Percentiles rank a stretch among this genome's conserved stretches.
phyloP scores from a whole-genome alignment of 2,113 vertebrate genomes.

The Stictonetta naevosa region DNA sequence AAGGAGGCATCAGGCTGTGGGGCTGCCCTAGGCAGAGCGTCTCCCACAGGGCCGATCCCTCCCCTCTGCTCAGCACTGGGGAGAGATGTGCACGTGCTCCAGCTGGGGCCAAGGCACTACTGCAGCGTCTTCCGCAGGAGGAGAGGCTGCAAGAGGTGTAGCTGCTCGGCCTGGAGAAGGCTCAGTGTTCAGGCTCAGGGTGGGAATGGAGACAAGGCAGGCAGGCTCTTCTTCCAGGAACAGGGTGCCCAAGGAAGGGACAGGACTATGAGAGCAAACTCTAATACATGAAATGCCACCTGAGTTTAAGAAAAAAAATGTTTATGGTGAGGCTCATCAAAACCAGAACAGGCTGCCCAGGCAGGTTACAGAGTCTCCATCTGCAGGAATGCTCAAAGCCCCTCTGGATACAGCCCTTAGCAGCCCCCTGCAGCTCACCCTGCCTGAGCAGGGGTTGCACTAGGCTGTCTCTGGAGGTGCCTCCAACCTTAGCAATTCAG shows the following conservation, averaged over 20 bases:
- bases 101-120: not conserved
- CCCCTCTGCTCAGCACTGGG: not conserved
- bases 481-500: fast-evolving
- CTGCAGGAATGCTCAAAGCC: not conserved
- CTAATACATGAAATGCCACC: fast-evolving
- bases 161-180: not conserved
- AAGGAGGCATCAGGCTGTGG: not conserved
- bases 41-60: not conserved
- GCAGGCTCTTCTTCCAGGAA: not conserved
- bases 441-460: not conserved
- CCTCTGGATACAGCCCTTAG: not conserved
- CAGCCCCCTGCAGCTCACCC: not conserved
- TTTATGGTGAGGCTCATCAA: not conserved
- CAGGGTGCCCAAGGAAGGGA: fast-evolving
- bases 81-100: fast-evolving
- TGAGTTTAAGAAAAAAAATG: not conserved
- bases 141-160: not conserved
- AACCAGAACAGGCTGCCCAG: not conserved
- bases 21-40: not conserved
- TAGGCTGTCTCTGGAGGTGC: not conserved
- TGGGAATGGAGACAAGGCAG: not conserved
- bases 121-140: not conserved
- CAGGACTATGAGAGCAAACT: fast-evolving
- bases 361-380: not conserved
- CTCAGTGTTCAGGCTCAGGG: fast-evolving